phyloP scores from a whole-genome alignment of 2,113 vertebrate species.

The Sceloporus undulatus region DNA sequence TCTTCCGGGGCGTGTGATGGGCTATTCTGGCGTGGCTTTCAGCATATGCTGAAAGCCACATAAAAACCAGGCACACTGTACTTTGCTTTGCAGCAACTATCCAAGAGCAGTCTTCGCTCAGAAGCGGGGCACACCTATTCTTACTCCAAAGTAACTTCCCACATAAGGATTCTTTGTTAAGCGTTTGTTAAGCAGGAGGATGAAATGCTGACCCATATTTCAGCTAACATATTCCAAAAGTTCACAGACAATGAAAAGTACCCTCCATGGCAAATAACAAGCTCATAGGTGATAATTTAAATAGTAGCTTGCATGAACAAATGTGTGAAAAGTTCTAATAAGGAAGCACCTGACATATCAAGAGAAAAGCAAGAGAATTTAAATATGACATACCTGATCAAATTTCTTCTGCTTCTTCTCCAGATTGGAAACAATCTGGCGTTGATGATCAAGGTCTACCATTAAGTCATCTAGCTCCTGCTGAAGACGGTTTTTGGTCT shows the following conservation, averaged over 20 bases:
- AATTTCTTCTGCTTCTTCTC: constrained; percentile 99
- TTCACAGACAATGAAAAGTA: neutral
- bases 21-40: too few relatives aligned
- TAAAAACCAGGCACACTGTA: too few relatives aligned
- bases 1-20: too few relatives aligned
- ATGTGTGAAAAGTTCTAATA: neutral
- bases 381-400: constrained; percentile 85
- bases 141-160: too few relatives aligned
- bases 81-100: neutral
- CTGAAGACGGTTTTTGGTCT: constrained; percentile 96
- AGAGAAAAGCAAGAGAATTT: neutral
- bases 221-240: neutral
- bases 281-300: neutral
- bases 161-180: neutral
- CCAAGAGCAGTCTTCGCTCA: too few relatives aligned
- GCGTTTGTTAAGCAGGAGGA: neutral
- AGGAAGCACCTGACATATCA: neutral
- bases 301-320: neutral
- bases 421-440: constrained; percentile 95
- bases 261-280: neutral
- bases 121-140: neutral
- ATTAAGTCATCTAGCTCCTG: constrained; percentile 96
- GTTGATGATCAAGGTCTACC: constrained; percentile 95
- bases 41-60: too few relatives aligned
- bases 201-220: neutral